Conservation (phyloP, 1,140 invertebrate genomes). For the Calliphora vicina region DNA sequence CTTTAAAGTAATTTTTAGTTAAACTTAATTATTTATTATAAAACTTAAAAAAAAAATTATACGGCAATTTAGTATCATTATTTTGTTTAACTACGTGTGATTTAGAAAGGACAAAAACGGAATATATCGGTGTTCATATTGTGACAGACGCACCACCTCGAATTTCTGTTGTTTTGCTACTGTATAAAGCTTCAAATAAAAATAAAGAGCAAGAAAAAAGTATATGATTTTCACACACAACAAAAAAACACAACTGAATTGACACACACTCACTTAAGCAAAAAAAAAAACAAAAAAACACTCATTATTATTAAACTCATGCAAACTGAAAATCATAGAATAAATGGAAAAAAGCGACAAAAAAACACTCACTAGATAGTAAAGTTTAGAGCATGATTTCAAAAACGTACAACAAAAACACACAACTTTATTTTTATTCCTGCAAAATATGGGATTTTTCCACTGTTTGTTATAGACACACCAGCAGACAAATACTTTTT, state of each 20-base stretch:
- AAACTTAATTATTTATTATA: not conserved
- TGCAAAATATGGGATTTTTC: constrained; percentile 5
- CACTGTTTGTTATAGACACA: not conserved
- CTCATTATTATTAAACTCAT: not conserved
- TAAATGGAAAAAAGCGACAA: not conserved
- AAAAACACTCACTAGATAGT: not conserved
- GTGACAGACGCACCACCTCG: constrained; percentile 42
- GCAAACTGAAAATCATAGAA: not conserved
- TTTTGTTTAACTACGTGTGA: constrained; percentile 35
- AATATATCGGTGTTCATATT: constrained; percentile 38
- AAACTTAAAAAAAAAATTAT: not conserved
- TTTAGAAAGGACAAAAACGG: constrained; percentile 40
- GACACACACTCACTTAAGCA: not conserved
- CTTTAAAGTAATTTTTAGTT: constrained; percentile 8
- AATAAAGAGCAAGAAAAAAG: not conserved
- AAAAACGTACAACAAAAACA: not conserved
- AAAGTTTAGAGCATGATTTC: not conserved
- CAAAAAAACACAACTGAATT: not conserved
- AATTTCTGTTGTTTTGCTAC: constrained; percentile 35
- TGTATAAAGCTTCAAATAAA: not conserved
- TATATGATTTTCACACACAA: not conserved
- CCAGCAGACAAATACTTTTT: not conserved
- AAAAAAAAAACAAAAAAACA: not conserved
- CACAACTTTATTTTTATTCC: not conserved
- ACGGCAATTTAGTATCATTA: not conserved